These are phyloP conservation scores for Drosophila tsacasi DNA, from an alignment of 1,140 invertebrate genomes.

Conservation along the genomic window DNA sequence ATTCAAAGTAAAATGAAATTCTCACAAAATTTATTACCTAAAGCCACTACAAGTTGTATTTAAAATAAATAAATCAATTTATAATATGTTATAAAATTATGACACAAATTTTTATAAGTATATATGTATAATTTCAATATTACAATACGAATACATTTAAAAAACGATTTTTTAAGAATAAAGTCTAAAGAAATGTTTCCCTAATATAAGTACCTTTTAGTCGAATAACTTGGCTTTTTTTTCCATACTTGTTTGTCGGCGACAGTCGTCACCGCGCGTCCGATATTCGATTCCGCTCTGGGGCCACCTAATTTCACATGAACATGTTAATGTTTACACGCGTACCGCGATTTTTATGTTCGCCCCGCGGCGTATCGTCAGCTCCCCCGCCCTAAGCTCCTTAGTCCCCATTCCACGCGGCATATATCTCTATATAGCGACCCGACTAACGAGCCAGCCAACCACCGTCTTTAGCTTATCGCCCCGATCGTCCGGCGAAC, in stretches of 20 bases:
- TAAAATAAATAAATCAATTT: too few species aligned
- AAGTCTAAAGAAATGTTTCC: background rate
- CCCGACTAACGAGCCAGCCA: conserved; percentile 47
- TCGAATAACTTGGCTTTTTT: background rate
- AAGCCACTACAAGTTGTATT: too few species aligned
- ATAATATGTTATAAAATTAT: too few species aligned
- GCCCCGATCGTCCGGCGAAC: conserved; percentile 50
- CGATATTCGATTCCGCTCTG: conserved; percentile 38
- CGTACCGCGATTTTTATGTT: conserved; percentile 81
- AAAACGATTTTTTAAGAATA: background rate
- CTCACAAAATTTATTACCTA: too few species aligned
- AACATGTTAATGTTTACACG: conserved; percentile 84
- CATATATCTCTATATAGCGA: conserved; percentile 7
- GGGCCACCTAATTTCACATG: conserved; percentile 77
- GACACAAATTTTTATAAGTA: too few species aligned
- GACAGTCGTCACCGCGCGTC: conserved; percentile 28
- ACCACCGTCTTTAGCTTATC: conserved; percentile 74
- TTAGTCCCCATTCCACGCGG: conserved; percentile 4
- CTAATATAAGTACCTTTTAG: background rate
- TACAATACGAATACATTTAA: too few species aligned
- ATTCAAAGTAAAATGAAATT: too few species aligned
- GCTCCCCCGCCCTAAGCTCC: conserved; percentile 20
- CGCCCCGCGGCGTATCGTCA: conserved; percentile 50
- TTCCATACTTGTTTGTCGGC: conserved; percentile 7
- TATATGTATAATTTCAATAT: too few species aligned